Evolutionary conservation across 2,888 invertebrate species (phyloP), one percentile per base, ranked within the genome.

Genomic region (Agonum fuliginosum): DNA sequence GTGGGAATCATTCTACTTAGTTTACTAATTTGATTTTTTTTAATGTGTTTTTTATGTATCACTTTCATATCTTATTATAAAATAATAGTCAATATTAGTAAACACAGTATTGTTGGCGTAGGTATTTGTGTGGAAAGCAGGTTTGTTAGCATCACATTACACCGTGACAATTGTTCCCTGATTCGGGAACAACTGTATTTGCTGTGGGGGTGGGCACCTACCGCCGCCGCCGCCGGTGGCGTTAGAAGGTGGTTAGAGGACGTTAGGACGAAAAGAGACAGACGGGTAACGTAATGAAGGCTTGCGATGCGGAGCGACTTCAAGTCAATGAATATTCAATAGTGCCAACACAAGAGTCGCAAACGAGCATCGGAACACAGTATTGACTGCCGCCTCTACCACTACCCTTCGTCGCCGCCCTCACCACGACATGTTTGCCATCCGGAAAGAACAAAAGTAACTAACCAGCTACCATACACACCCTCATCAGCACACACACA

Each of bases 301-400:
- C 62, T 65, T 65, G 74, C 54, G 77, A 54, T 70, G 54, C 70
- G 58, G 30, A 77, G 70, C 69, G 54, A 70, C 77, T 69, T 69
- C 54, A 77, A 81, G 81, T 82, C 82, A 83, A 83, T 82, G 82
- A 82, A 82, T 82, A 82, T 82, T 82, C 82, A 83, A 83, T 82
- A 83, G 82, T 81, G 80, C 82, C 77, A 81, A 80, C 81, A 82
- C 82, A 82, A 81, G 81, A 82, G 82, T 82, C 81, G 80, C 81
- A 81, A 82, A 82, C 81, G 82, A 80, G 80, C 81, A 81, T 82
- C 79, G 81, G 81, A 81, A 82, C 79, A 79, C 80, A 80, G 70
- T 69, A 69, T 58, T 77, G 58, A 69, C 77, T 54, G 20, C 41
- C 43, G 48, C 22, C 12, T 67, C 24, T 43, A 46, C 46, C 19